A percentile compares a stretch with the other conserved stretches of the same genome.
Evolutionary conservation across 2,888 invertebrate species (phyloP).

Genomic region (Lamellibrachia columna): DNA sequence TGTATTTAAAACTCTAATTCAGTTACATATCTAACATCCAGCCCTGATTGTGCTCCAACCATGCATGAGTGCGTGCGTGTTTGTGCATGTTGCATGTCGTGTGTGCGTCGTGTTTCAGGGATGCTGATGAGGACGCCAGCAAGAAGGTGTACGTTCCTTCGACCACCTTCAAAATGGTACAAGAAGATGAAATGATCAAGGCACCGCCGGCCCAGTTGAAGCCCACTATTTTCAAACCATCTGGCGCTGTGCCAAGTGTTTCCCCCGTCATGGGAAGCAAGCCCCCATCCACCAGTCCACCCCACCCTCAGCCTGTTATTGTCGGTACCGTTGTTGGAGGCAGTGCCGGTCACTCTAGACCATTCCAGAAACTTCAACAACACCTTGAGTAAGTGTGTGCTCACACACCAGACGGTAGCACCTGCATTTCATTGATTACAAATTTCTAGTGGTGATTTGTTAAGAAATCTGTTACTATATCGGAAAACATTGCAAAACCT

Average conservation of each 20-base stretch:
- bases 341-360: neutral
- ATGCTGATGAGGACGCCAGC: neutral
- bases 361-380: slow-evolving; percentile 24
- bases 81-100: slow-evolving; percentile 19
- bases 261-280: slow-evolving; percentile 3
- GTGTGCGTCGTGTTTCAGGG: neutral
- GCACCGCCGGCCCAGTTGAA: neutral
- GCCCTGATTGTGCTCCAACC: neutral
- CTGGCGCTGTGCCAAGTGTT: neutral
- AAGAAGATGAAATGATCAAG: slow-evolving; percentile 35
- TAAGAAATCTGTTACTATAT: neutral
- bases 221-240: neutral
- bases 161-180: slow-evolving; percentile 37
- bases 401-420: slow-evolving; percentile 14
- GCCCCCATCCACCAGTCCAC: neutral
- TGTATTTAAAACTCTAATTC: neutral
- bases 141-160: slow-evolving; percentile 36
- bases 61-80: neutral
- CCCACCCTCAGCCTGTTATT: neutral
- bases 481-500: neutral
- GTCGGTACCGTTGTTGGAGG: neutral
- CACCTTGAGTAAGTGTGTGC: slow-evolving; percentile 27
- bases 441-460: neutral
- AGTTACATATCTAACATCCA: neutral
- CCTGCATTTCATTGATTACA: neutral